Percentiles rank a stretch among this genome's conserved stretches.
Conservation (phyloP, 2,113 vertebrate species). For the Ciconia stormi region DNA sequence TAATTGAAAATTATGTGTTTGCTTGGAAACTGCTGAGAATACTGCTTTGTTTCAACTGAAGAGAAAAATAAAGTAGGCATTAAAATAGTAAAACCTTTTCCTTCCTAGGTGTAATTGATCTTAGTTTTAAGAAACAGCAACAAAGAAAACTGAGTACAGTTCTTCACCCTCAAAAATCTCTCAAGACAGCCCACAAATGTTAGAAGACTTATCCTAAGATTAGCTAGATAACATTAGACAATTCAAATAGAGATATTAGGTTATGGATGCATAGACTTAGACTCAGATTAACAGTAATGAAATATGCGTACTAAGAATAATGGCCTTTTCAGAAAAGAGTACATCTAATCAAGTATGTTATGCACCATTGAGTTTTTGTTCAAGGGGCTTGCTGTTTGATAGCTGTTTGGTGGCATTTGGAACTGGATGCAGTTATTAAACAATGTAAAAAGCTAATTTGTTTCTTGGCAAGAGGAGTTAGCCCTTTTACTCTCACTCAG, state of each 20-base stretch:
- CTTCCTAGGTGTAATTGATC: constrained; percentile 21
- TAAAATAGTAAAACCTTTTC: constrained; percentile 58
- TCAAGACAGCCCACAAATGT: constrained; percentile 1
- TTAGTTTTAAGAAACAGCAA: constrained; percentile 57
- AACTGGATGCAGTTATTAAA: constrained; percentile 68
- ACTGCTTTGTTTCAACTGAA: constrained; percentile 57
- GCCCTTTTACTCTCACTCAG: constrained; percentile 26
- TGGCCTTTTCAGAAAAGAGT: constrained; percentile 50
- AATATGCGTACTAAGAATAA: constrained; percentile 69
- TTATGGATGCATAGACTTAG: constrained; percentile 44
- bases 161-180: constrained; percentile 35
- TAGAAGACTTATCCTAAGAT: constrained; percentile 14
- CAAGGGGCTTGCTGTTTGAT: constrained; percentile 60
- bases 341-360: constrained; percentile 62
- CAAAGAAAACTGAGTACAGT: not conserved
- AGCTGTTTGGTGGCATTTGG: constrained; percentile 67
- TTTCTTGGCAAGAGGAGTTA: constrained; percentile 39
- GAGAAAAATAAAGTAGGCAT: constrained; percentile 49
- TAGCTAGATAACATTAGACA: constrained; percentile 2
- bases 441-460: constrained; percentile 64
- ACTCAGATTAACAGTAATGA: constrained; percentile 64
- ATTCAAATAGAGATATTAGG: constrained; percentile 36
- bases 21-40: constrained; percentile 59
- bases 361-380: constrained; percentile 56
- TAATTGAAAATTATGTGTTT: constrained; percentile 57